Conservation (phyloP, 2,888 invertebrate genomes). For the Idaea biselata region DNA sequence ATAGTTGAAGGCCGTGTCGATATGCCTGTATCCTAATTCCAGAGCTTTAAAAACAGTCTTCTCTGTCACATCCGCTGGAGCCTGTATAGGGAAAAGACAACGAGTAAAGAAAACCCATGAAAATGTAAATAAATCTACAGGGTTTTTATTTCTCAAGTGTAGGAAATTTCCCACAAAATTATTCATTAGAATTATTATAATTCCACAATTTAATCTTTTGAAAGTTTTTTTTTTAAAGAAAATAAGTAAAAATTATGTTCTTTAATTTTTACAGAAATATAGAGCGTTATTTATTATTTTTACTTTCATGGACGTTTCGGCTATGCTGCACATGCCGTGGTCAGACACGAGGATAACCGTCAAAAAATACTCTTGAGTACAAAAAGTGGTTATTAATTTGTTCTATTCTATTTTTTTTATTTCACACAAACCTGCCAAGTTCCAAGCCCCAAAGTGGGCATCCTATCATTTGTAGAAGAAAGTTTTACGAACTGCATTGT, state of each 20-base stretch:
- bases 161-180: too few species aligned
- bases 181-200: too few species aligned
- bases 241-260: too few species aligned
- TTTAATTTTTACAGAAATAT: not conserved
- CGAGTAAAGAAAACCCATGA: not conserved
- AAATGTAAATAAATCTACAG: too few species aligned
- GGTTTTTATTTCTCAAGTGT: too few species aligned
- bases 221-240: too few species aligned
- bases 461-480: constrained; percentile 73
- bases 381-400: too few species aligned
- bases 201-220: not conserved
- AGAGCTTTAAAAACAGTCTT: constrained; percentile 83
- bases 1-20: constrained; percentile 90
- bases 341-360: too few species aligned
- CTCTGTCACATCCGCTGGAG: constrained; percentile 83
- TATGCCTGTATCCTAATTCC: constrained; percentile 86
- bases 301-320: not conserved
- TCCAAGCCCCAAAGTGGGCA: constrained; percentile 87
- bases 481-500: constrained; percentile 72
- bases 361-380: too few species aligned
- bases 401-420: not conserved
- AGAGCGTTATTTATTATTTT: too few species aligned
- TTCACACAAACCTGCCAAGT: constrained; percentile 83
- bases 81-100: constrained; percentile 50
- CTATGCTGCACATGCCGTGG: too few species aligned